Evolutionary conservation across 2,797 vertebrate species (phyloP), one percentile per base, ranked within the genome.

Genomic region (Anabas testudineus): DNA sequence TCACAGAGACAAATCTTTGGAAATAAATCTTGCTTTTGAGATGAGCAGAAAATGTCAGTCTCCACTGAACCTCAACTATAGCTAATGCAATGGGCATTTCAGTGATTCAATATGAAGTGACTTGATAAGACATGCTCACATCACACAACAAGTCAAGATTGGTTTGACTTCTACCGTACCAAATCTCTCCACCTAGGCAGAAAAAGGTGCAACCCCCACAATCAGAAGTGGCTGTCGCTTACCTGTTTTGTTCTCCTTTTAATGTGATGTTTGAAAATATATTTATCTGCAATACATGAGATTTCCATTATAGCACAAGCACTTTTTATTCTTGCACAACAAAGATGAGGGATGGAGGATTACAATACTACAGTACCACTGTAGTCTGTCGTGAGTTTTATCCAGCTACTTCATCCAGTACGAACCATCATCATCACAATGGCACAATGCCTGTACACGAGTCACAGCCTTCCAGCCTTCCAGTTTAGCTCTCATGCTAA

Each of bases 21-120:
- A 76, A 87, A 84, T 61, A 78, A 80, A 85, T 83, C 60, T 48
- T 58, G 58, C 42, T 78, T 86, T 81, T 52, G 71, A 73, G 55
- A 81, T 6, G 15, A 79, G 62, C 60, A 72, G 67, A 83, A 82
- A 87, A 83, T 45, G 60, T 21, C 65, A 69, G 55, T 30, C 67
- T 74, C 58, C 34, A 62, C 10, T 75, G 42, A 72, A 80, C 61
- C 68, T 74, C 62, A 61, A 64, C 78, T 52, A 28, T 32, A 42
- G 42, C 66, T 71, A 56, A 80, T 74, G 66, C 68, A 75, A 72
- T 22, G 51, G 37, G 60, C 57, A 52, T 80, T 63, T 48, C 54
- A 63, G 45, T 58, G 65, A 78, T 48, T 76, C 57, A 43, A 55
- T 70, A 57, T 48, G 28, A 78, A 61, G 64, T 53, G 37, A 46